Conservation (phyloP, 2,888 invertebrate genomes). For the Coenonympha glycerion region DNA sequence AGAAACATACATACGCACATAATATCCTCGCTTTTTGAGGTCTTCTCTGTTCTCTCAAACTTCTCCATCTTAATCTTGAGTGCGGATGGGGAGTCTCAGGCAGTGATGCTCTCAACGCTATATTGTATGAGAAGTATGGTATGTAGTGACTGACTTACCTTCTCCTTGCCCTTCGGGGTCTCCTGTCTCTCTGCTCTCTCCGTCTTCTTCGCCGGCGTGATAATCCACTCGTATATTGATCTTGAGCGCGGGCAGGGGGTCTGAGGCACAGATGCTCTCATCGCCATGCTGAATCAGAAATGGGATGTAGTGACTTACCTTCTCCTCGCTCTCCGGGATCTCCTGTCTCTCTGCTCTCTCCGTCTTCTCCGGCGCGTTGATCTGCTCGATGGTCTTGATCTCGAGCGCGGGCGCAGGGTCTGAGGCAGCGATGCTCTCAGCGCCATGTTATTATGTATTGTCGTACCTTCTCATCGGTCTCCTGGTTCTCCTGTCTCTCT, state of each 20-base stretch:
- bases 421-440: too few relatives aligned
- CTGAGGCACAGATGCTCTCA: conserved; percentile 64
- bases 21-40: conserved; percentile 30
- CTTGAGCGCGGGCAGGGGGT: conserved; percentile 67
- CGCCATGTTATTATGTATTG: not conserved
- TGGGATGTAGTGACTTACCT: conserved; percentile 14
- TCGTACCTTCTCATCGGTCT: conserved; percentile 19
- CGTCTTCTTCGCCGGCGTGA: conserved; percentile 59
- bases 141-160: not conserved
- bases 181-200: conserved; percentile 29
- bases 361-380: conserved; percentile 70
- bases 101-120: too few relatives aligned
- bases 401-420: too few relatives aligned
- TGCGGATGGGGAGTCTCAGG: too few relatives aligned
- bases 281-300: not conserved
- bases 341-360: too few relatives aligned
- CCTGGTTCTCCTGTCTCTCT: conserved; percentile 27
- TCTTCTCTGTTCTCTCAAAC: too few relatives aligned
- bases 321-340: conserved; percentile 30
- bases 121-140: not conserved
- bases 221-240: conserved; percentile 74
- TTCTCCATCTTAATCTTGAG: too few relatives aligned
- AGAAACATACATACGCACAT: too few relatives aligned
- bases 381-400: conserved; percentile 72
- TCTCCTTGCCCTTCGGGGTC: conserved; percentile 31